phyloP scores from a whole-genome alignment of 2,888 invertebrate genomes.

The Gerris lacustris region DNA sequence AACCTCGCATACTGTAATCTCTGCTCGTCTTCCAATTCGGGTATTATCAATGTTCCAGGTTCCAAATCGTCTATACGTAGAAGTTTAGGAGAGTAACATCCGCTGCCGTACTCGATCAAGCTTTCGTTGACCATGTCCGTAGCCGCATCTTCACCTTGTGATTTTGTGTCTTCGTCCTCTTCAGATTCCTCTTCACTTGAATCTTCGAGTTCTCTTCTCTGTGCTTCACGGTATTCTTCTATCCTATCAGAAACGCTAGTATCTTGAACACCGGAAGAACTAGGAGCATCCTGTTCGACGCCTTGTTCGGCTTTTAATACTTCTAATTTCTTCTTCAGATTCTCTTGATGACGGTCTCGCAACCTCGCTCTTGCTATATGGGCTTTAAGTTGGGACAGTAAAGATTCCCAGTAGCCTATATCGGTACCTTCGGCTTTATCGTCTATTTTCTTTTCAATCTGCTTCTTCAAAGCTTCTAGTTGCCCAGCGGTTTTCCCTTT shows the following conservation, averaged over 20 bases:
- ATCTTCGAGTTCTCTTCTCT: constrained; percentile 18
- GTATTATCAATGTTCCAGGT: constrained; percentile 60
- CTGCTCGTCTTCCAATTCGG: constrained; percentile 62
- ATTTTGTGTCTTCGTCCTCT: constrained; percentile 34
- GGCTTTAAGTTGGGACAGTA: constrained; percentile 88
- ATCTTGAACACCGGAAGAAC: not conserved
- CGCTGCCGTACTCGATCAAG: constrained; percentile 59
- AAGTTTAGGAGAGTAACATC: constrained; percentile 72
- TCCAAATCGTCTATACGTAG: constrained; percentile 52
- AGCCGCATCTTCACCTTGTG: constrained; percentile 39
- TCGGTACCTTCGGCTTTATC: constrained; percentile 81
- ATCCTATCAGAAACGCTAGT: not conserved
- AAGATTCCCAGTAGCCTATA: constrained; percentile 94
- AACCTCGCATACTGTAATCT: constrained; percentile 59
- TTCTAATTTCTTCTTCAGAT: constrained; percentile 74
- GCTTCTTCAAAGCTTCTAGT: constrained; percentile 64
- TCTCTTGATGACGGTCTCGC: constrained; percentile 82
- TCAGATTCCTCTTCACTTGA: constrained; percentile 28
- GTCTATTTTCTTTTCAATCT: constrained; percentile 76
- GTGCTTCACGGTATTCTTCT: constrained; percentile 31
- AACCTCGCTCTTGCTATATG: constrained; percentile 88
- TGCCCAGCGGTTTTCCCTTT: constrained; percentile 85
- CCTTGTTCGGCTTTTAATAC: constrained; percentile 78
- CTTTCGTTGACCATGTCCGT: constrained; percentile 44
- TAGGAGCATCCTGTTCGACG: constrained; percentile 33